These are phyloP conservation scores for Lasioglossum calceatum DNA, from an alignment of 2,888 invertebrate genomes.

Conservation along the genomic window DNA sequence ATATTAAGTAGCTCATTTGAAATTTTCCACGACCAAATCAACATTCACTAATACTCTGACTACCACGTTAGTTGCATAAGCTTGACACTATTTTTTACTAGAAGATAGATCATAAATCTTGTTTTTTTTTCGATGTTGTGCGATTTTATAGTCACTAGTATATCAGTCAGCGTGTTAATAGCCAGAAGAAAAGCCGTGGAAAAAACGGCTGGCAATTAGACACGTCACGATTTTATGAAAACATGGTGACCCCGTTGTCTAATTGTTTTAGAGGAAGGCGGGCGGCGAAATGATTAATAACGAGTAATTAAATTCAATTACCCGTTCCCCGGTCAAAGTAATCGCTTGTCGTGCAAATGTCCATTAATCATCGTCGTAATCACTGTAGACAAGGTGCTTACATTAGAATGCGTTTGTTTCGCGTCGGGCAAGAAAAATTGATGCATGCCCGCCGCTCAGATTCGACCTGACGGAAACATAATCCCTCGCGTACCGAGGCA, in stretches of 20 bases:
- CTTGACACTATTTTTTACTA: not conserved
- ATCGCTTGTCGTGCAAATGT: not conserved
- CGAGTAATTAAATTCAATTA: constrained; percentile 13
- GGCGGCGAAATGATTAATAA: not conserved
- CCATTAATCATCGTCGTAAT: constrained; percentile 43
- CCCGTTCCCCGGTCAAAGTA: not conserved
- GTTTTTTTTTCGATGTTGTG: not conserved
- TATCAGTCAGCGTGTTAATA: not conserved
- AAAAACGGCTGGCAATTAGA: not conserved
- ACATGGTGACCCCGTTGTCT: not conserved
- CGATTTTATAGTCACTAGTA: not conserved
- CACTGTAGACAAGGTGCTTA: not conserved
- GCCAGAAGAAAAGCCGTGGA: not conserved
- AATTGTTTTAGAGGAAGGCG: not conserved
- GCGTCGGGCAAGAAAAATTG: constrained; percentile 11
- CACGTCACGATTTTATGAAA: not conserved
- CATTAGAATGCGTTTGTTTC: constrained; percentile 35
- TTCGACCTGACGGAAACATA: constrained; percentile 47
- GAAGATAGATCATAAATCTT: too few species aligned
- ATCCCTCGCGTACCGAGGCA: constrained; percentile 34
- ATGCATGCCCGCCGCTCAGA: constrained; percentile 30
- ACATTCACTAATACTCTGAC: not conserved
- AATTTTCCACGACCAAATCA: not conserved
- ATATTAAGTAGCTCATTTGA: not conserved
- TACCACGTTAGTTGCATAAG: not conserved